Evolutionary conservation across 1,140 invertebrate species (phyloP), one percentile per base, ranked within the genome.

Genomic region (Drosophila sproati): DNA sequence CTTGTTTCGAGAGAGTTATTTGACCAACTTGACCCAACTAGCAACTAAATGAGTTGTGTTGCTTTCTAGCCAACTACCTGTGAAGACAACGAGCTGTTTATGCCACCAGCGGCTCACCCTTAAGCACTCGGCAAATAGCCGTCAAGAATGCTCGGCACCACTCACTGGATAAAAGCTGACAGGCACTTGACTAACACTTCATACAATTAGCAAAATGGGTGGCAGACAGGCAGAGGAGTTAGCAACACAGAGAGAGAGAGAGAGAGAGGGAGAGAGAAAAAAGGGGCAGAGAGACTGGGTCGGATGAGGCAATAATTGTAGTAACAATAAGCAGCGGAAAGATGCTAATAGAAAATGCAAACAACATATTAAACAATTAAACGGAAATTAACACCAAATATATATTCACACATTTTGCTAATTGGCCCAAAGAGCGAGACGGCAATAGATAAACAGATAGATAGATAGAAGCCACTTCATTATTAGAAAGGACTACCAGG

Each of bases 311-410:
- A 69, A 87, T 86, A 82, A 87, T 87, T 86, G 82, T 73, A 57
- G 67, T 51, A 78, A 82, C 82, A 86, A 86, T 77, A 76, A 66
- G 41, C 62, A 41, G 39, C 79, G 83, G 82, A 86, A 82, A 73
- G 76, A 64, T 64, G 79, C 76, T 82, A 88, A 86, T 87, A 78
- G 85, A 80, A 80, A 88, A 80, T 87, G 83, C 83, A 82, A 87
- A 87, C 83, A 87, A 88, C 74, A 87, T 87, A 88, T 88, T 89
- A 88, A 88, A 88, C 85, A 88, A 88, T 88, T 88, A 88, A 89
- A 88, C 83, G 83, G 83, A 88, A 88, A 88, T 88, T 88, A 88
- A 73, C 83, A 88, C 85, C 70, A 83, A 83, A 83, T 83, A 88
- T 87, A 73, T 82, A 87, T 79, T 80, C 85, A 78, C 63, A 70